Percentiles rank a stretch among this genome's conserved stretches.
Evolutionary conservation across 2,113 vertebrate species (phyloP).

Genomic region (Gnathonemus longibarbis): DNA sequence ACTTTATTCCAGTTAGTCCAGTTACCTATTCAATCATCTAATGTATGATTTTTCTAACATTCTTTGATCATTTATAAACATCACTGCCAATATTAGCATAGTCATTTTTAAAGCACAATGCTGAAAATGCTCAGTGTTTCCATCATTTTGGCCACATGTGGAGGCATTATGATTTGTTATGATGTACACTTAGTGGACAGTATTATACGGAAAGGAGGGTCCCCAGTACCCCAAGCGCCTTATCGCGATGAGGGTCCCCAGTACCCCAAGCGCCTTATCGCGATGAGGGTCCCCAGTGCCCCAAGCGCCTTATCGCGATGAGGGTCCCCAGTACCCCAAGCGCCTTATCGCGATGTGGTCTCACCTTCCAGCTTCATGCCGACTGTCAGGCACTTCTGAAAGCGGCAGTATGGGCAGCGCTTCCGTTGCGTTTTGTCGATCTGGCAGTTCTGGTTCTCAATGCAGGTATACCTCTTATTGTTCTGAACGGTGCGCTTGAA

Average conservation of each 20-base stretch:
- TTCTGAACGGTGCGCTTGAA: conserved; percentile 99
- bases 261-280: too few relatives aligned
- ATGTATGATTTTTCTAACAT: not conserved
- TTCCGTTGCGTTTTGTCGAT: conserved; percentile 99
- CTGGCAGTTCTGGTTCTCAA: conserved; percentile 99
- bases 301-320: too few relatives aligned
- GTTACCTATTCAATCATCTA: not conserved
- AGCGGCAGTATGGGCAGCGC: conserved; percentile 95
- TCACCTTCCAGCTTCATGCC: conserved; percentile 99
- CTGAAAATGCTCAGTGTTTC: too few relatives aligned
- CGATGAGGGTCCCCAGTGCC: not conserved
- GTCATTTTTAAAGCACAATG: too few relatives aligned
- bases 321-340: not conserved
- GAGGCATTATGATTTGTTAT: not conserved
- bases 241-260: not conserved
- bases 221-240: not conserved
- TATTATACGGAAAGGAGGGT: not conserved
- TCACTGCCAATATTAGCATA: not conserved
- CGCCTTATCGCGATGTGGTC: conserved; percentile 18
- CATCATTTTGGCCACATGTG: too few relatives aligned
- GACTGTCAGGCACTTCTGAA: conserved; percentile 96
- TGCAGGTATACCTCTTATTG: conserved; percentile 99
- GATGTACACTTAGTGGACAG: not conserved
- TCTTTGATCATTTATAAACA: not conserved
- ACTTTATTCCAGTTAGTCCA: not conserved